phyloP scores from a whole-genome alignment of 2,113 vertebrate genomes.

The Eulacestoma nigropectus region DNA sequence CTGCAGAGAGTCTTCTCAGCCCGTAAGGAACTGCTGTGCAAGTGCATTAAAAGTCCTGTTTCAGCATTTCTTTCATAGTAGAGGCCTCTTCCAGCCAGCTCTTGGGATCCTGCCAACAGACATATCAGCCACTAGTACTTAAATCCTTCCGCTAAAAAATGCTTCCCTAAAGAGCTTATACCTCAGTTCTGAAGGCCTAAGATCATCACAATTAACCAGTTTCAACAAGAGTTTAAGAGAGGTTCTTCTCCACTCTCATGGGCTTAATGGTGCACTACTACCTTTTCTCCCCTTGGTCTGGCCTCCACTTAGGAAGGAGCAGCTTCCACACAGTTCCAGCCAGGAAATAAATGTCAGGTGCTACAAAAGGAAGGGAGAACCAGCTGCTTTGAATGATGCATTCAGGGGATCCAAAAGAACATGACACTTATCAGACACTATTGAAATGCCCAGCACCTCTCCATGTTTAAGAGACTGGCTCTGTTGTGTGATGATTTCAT shows the following conservation, averaged over 20 bases:
- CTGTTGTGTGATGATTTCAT: background rate
- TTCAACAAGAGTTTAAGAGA: background rate
- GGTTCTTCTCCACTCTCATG: background rate
- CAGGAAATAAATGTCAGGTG: constrained; percentile 36
- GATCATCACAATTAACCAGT: constrained; percentile 1
- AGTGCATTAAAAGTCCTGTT: constrained; percentile 42
- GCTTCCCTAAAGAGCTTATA: constrained; percentile 32
- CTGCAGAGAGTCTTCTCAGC: background rate
- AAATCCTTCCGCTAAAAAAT: constrained; percentile 37
- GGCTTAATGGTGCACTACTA: background rate
- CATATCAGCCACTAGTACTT: constrained; percentile 24
- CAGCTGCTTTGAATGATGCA: background rate
- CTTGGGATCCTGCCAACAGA: constrained; percentile 46
- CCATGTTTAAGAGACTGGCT: background rate
- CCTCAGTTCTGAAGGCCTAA: background rate
- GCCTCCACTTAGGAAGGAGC: background rate
- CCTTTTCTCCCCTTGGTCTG: background rate
- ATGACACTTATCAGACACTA: accelerated
- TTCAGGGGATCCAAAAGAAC: background rate
- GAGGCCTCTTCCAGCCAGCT: constrained; percentile 41
- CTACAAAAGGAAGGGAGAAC: background rate
- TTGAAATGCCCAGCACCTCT: background rate
- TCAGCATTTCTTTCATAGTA: constrained; percentile 43
- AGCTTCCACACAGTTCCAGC: background rate
- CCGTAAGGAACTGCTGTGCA: background rate